A percentile compares a stretch with the other conserved stretches of the same genome.
Conservation (phyloP, 2,113 vertebrate species). For the Emydura subglobosa region DNA sequence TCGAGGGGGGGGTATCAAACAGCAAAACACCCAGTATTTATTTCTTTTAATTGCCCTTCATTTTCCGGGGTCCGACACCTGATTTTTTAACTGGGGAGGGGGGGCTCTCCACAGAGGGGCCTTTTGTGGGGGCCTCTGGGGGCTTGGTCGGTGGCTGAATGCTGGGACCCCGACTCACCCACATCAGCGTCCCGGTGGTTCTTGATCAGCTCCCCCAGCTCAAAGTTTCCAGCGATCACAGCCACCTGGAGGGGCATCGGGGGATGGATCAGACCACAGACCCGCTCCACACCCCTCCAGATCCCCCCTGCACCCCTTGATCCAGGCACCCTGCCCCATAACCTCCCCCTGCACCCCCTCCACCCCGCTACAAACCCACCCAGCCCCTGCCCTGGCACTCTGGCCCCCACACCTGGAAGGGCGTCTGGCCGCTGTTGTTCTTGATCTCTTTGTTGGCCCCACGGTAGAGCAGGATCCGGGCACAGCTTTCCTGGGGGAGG, state of each 20-base stretch:
- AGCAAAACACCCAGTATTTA: too few species aligned
- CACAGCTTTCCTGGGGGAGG: conserved; percentile 88
- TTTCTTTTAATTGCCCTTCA: neutral
- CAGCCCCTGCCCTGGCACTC: neutral
- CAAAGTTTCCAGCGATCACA: conserved; percentile 93
- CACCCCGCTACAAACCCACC: neutral
- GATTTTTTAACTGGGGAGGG: neutral
- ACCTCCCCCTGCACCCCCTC: neutral
- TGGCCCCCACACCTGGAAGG: conserved; percentile 87
- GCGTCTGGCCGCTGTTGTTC: conserved; percentile 91
- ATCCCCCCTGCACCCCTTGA: neutral
- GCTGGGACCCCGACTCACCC: conserved; percentile 77
- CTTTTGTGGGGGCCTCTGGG: neutral
- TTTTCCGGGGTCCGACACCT: neutral
- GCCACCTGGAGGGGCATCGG: conserved; percentile 81
- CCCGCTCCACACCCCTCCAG: neutral
- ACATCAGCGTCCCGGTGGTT: conserved; percentile 90
- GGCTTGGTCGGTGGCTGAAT: neutral
- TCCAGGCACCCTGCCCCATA: neutral
- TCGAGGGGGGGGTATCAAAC: neutral
- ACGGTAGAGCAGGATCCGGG: conserved; percentile 90
- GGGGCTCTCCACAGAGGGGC: neutral
- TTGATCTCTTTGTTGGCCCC: conserved; percentile 91
- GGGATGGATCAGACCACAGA: neutral
- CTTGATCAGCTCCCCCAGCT: conserved; percentile 92